Conservation (phyloP, 2,888 invertebrate species). For the Abscondita cerata region DNA sequence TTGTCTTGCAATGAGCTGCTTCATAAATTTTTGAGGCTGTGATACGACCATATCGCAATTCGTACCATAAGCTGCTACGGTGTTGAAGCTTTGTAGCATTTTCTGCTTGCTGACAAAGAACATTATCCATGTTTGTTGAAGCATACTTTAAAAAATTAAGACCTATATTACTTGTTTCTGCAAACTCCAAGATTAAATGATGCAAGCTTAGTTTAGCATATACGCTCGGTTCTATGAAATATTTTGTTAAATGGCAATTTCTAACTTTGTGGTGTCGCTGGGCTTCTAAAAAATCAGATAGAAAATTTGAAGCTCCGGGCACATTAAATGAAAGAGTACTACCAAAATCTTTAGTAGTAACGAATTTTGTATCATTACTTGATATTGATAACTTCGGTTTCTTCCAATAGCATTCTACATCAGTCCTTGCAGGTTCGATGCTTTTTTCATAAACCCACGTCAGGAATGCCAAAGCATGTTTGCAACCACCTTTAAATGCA, state of each 20-base stretch:
- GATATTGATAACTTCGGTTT: background rate
- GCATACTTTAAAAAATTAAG: background rate
- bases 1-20: constrained; percentile 4
- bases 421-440: background rate
- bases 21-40: constrained; percentile 3
- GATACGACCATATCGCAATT: constrained; percentile 6
- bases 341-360: constrained; percentile 1
- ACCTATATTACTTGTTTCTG: background rate
- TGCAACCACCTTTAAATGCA: constrained; percentile 7
- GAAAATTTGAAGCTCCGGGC: background rate
- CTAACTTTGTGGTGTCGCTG: too few species aligned
- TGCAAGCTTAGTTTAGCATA: background rate
- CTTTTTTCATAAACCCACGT: constrained; percentile 3
- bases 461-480: background rate
- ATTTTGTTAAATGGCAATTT: too few species aligned
- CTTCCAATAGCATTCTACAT: constrained; percentile 7
- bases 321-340: background rate
- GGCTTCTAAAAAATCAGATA: background rate
- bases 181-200: background rate
- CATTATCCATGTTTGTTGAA: background rate
- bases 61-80: background rate
- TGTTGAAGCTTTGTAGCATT: background rate
- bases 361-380: background rate
- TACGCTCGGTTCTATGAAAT: too few species aligned
- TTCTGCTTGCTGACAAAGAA: background rate